Conservation (phyloP, 2,888 invertebrate genomes). For the Scaeva pyrastri region DNA sequence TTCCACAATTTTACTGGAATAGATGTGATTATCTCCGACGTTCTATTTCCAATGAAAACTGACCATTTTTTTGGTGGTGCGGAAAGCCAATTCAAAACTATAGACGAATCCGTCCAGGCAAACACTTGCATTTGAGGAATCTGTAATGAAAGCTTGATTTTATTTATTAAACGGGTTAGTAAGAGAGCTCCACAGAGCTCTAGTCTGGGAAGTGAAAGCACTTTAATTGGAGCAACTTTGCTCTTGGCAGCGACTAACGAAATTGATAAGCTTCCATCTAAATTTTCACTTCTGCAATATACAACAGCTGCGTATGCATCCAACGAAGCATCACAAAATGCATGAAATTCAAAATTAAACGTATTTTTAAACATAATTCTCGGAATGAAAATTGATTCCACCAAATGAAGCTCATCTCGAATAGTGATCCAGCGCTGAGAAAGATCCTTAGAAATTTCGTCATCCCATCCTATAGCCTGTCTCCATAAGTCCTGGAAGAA, state of each 20-base stretch:
- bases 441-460: conserved; percentile 3
- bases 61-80: conserved; percentile 38
- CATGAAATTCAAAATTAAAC: conserved; percentile 22
- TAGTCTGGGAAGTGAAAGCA: conserved; percentile 20
- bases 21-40: conserved; percentile 62
- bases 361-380: conserved; percentile 19
- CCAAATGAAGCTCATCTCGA: conserved; percentile 9
- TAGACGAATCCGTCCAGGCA: conserved; percentile 39
- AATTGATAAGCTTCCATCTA: neutral
- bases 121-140: neutral
- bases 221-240: conserved; percentile 20
- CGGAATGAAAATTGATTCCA: conserved; percentile 2
- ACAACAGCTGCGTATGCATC: conserved; percentile 35
- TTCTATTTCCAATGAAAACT: conserved; percentile 25
- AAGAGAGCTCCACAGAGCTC: conserved; percentile 17
- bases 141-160: conserved; percentile 32
- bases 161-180: conserved; percentile 2
- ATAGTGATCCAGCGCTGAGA: conserved; percentile 6
- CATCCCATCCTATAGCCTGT: conserved; percentile 9
- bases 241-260: conserved; percentile 9
- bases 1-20: conserved; percentile 28
- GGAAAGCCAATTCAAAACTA: conserved; percentile 27
- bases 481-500: conserved; percentile 28
- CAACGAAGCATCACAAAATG: conserved; percentile 45
- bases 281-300: neutral